Percentiles rank a stretch among this genome's conserved stretches.
These are phyloP conservation scores for Falco naumanni DNA, from an alignment of 2,797 vertebrate genomes.

Conservation along the genomic window DNA sequence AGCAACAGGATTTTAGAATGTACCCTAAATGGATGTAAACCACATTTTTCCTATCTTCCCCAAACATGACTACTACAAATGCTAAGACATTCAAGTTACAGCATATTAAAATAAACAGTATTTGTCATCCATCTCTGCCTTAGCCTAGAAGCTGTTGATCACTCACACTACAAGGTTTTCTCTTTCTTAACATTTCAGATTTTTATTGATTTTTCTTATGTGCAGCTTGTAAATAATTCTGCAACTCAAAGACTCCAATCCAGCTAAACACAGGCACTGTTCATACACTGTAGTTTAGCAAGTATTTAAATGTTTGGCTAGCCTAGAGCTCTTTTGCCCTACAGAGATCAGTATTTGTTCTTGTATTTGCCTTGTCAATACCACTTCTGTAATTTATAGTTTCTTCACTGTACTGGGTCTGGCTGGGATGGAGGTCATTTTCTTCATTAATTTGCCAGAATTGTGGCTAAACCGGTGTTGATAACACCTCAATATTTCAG, in stretches of 20 bases:
- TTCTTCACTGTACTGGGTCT: not conserved
- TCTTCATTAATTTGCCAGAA: not conserved
- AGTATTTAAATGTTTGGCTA: not conserved
- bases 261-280: not conserved
- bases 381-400: not conserved
- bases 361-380: not conserved
- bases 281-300: not conserved
- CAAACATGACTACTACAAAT: not conserved
- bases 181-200: not conserved
- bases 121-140: not conserved
- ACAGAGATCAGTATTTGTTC: not conserved
- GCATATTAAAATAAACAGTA: not conserved
- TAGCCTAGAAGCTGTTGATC: not conserved
- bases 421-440: not conserved
- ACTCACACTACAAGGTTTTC: not conserved
- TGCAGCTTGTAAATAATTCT: not conserved
- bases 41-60: not conserved
- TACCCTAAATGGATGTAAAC: not conserved
- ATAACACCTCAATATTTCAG: not conserved
- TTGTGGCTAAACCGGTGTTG: not conserved
- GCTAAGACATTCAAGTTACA: not conserved
- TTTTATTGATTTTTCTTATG: not conserved
- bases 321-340: not conserved
- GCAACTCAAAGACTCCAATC: not conserved
- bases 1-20: not conserved